A percentile compares a stretch with the other conserved stretches of the same genome.
Evolutionary conservation across 2,888 invertebrate species (phyloP).

Genomic region (Macropis europaea): DNA sequence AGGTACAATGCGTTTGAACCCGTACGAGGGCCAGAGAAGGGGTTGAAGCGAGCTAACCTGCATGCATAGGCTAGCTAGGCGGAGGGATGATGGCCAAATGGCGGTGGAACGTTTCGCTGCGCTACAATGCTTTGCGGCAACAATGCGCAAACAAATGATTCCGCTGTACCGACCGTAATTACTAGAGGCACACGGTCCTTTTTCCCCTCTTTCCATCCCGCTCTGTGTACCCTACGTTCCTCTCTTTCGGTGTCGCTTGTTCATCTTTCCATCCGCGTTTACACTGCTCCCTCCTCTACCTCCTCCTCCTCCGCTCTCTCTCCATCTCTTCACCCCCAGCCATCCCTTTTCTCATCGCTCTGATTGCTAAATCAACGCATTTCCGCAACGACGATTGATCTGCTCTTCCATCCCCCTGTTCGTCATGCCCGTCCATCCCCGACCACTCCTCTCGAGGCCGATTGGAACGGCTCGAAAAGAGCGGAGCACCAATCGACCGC

Average conservation of each 20-base stretch:
- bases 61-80: no score
- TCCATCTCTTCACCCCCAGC: slow-evolving; percentile 1
- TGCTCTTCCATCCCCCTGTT: background rate
- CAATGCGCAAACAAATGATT: slow-evolving; percentile 76
- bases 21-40: slow-evolving; percentile 41
- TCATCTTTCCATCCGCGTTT: slow-evolving; percentile 29
- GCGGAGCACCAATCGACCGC: slow-evolving; percentile 29
- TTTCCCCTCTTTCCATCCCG: slow-evolving; percentile 27
- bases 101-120: slow-evolving; percentile 63
- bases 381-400: slow-evolving; percentile 67
- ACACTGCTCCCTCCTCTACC: slow-evolving; percentile 7
- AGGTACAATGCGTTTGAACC: slow-evolving; percentile 64
- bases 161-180: slow-evolving; percentile 73
- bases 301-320: background rate
- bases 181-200: slow-evolving; percentile 61
- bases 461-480: slow-evolving; percentile 40
- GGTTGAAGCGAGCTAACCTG: slow-evolving; percentile 51
- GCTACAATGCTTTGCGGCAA: slow-evolving; percentile 75
- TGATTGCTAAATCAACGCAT: slow-evolving; percentile 72
- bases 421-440: background rate
- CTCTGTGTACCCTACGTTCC: slow-evolving; percentile 20
- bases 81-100: slow-evolving; percentile 53
- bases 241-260: slow-evolving; percentile 25
- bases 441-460: slow-evolving; percentile 3
- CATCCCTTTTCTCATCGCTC: slow-evolving; percentile 54